phyloP scores from a whole-genome alignment of 1,140 invertebrate species.

The Drosophila parvula region DNA sequence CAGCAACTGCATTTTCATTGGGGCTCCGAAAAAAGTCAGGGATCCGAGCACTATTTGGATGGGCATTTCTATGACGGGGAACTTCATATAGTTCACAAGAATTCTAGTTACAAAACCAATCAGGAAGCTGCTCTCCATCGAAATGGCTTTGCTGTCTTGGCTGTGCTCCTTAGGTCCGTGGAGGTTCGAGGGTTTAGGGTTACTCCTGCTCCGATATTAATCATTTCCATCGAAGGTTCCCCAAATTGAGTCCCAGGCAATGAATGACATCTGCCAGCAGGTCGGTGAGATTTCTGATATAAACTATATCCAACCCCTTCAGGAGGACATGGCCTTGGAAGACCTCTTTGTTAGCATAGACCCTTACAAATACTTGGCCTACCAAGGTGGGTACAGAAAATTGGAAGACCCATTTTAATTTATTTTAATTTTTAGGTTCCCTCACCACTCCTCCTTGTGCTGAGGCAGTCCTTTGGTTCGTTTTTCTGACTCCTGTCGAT shows the following conservation, averaged over 20 bases:
- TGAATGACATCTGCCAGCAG: constrained; percentile 35
- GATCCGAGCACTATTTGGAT: constrained; percentile 85
- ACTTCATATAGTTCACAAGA: constrained; percentile 94
- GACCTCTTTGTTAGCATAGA: constrained; percentile 47
- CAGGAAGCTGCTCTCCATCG: constrained; percentile 86
- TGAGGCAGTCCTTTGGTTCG: constrained; percentile 95
- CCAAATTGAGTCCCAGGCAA: neutral
- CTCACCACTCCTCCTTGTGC: constrained; percentile 95
- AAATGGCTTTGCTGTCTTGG: constrained; percentile 92
- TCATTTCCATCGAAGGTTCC: constrained; percentile 7
- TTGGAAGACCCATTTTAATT: too few species aligned
- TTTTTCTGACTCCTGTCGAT: constrained; percentile 91
- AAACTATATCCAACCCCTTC: constrained; percentile 6
- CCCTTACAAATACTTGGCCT: constrained; percentile 38
- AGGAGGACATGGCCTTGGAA: constrained; percentile 19
- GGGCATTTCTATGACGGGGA: constrained; percentile 88
- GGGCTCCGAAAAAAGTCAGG: constrained; percentile 84
- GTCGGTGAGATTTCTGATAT: constrained; percentile 18
- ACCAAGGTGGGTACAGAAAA: constrained; percentile 30
- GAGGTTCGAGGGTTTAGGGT: constrained; percentile 49
- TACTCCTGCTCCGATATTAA: too few species aligned
- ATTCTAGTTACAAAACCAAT: constrained; percentile 87
- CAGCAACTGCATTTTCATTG: constrained; percentile 86
- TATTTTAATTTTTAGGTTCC: constrained; percentile 85
- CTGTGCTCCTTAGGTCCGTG: constrained; percentile 90